A percentile compares a stretch with the other conserved stretches of the same genome.
These are phyloP conservation scores for Oreochromis spilurus DNA, from an alignment of 2,113 vertebrate genomes.

Conservation along the genomic window DNA sequence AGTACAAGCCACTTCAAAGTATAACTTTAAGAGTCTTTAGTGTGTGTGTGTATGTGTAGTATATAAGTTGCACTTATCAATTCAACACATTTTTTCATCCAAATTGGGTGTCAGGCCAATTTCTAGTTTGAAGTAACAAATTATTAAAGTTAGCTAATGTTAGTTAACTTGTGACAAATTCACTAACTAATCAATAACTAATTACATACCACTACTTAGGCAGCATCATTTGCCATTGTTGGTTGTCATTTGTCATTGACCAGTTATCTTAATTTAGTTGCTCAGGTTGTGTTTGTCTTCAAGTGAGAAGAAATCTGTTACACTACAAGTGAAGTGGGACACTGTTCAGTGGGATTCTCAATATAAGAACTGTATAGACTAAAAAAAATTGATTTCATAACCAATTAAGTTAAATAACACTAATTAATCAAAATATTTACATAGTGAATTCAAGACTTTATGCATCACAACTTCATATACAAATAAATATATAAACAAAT, in stretches of 20 bases:
- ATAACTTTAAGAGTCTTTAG: background rate
- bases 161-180: background rate
- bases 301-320: background rate
- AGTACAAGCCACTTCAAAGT: background rate
- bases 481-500: background rate
- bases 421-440: background rate
- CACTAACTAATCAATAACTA: background rate
- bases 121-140: background rate
- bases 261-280: background rate
- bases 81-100: background rate
- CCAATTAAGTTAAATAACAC: background rate
- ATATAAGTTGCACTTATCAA: background rate
- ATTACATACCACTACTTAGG: background rate
- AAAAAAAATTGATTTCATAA: background rate
- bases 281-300: background rate
- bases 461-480: background rate
- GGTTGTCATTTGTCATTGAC: background rate
- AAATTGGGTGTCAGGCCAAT: background rate
- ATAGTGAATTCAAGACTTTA: background rate
- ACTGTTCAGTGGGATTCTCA: background rate
- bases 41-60: background rate
- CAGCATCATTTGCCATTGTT: background rate
- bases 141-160: background rate
- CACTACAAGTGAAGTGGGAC: background rate
- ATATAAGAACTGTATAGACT: background rate